Evolutionary conservation across 2,113 vertebrate species (phyloP).

Genomic region (Asarcornis scutulata): DNA sequence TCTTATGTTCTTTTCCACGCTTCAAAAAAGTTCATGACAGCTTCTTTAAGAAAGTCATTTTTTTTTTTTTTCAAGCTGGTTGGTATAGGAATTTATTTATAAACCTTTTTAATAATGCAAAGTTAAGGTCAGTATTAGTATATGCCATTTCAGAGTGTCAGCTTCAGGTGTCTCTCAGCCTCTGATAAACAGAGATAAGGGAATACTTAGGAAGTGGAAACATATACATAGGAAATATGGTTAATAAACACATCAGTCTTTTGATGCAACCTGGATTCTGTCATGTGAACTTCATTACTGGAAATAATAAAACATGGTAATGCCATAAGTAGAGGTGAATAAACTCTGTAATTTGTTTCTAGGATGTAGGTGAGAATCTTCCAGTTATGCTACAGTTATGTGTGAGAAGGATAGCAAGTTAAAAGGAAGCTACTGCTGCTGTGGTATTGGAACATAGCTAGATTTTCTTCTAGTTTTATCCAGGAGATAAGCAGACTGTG

Average conservation of each 20-base stretch:
- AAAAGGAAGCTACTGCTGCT: background rate
- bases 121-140: background rate
- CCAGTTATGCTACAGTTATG: background rate
- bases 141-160: background rate
- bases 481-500: background rate
- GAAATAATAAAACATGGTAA: background rate
- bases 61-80: background rate
- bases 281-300: background rate
- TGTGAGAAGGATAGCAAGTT: background rate
- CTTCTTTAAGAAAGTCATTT: background rate
- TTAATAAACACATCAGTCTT: background rate
- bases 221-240: background rate
- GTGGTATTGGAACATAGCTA: background rate
- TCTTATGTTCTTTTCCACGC: background rate
- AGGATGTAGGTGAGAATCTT: background rate
- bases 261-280: background rate
- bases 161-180: background rate
- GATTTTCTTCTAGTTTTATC: background rate
- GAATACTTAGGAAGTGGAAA: background rate
- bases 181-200: slow-evolving; percentile 6
- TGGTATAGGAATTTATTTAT: background rate
- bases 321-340: background rate
- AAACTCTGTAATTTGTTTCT: background rate
- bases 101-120: background rate
- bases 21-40: background rate